These are phyloP conservation scores for Thamnaconus septentrionalis DNA, from an alignment of 2,113 vertebrate genomes.

Conservation along the genomic window DNA sequence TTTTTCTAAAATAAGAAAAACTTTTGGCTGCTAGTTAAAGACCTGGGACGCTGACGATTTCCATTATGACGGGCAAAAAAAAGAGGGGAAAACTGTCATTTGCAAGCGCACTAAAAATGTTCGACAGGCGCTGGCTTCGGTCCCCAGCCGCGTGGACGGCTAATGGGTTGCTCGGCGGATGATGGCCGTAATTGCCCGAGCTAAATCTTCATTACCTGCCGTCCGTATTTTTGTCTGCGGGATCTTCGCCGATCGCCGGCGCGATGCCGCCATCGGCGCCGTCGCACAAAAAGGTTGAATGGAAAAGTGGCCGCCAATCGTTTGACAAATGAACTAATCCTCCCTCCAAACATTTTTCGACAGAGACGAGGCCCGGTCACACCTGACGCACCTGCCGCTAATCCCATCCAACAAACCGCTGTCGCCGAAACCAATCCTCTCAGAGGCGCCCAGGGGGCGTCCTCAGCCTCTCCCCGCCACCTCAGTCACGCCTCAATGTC, in stretches of 20 bases:
- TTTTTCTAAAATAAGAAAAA: too few species aligned
- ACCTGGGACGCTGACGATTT: too few species aligned
- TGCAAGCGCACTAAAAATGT: too few species aligned
- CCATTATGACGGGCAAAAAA: too few species aligned
- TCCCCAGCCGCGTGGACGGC: too few species aligned
- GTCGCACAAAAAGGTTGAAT: not conserved
- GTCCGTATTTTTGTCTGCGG: not conserved
- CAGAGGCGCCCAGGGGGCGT: slow-evolving; percentile 40
- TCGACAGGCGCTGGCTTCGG: too few species aligned
- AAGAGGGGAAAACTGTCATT: too few species aligned
- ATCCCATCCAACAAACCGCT: slow-evolving; percentile 65
- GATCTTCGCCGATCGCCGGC: not conserved
- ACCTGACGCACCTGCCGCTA: slow-evolving; percentile 70
- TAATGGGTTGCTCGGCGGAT: too few species aligned
- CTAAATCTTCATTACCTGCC: not conserved
- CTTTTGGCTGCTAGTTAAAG: too few species aligned
- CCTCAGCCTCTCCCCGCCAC: slow-evolving; percentile 50
- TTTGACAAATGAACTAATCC: slow-evolving; percentile 47
- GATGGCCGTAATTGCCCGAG: not conserved
- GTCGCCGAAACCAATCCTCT: slow-evolving; percentile 68
- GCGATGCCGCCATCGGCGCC: too few species aligned
- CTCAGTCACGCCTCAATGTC: slow-evolving; percentile 53
- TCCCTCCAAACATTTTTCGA: slow-evolving; percentile 49
- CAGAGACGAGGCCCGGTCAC: slow-evolving; percentile 58
- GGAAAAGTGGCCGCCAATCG: not conserved